A percentile compares a stretch with the other conserved stretches of the same genome.
Evolutionary conservation across 2,888 invertebrate species (phyloP).

Genomic region (Erynnis tages): DNA sequence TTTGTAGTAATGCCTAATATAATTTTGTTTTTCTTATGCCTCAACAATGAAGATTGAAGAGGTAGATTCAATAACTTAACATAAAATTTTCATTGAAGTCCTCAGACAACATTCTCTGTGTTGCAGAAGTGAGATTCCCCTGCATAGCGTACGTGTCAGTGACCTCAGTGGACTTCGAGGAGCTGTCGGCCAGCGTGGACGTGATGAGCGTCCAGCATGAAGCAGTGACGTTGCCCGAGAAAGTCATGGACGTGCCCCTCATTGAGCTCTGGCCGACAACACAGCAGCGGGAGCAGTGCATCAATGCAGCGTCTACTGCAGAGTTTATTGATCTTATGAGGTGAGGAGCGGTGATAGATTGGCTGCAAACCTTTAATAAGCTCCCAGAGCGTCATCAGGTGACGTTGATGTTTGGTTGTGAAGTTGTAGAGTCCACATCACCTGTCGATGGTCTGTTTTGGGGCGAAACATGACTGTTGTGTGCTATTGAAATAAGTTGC

Average conservation of each 20-base stretch:
- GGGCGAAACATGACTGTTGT: too few species aligned
- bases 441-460: too few species aligned
- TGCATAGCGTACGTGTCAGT: slow-evolving; percentile 83
- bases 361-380: neutral
- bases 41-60: too few species aligned
- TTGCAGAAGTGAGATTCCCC: slow-evolving; percentile 82
- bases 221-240: slow-evolving; percentile 81
- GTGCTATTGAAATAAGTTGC: too few species aligned
- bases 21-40: too few species aligned
- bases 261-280: slow-evolving; percentile 84
- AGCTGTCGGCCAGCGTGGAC: slow-evolving; percentile 80
- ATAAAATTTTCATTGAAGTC: too few species aligned
- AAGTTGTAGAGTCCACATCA: too few species aligned
- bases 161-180: slow-evolving; percentile 77
- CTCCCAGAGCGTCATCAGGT: too few species aligned
- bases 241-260: slow-evolving; percentile 81
- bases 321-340: slow-evolving; percentile 83
- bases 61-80: too few species aligned
- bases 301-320: slow-evolving; percentile 83
- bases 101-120: neutral
- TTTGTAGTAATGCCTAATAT: too few species aligned
- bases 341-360: slow-evolving; percentile 43
- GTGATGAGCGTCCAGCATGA: slow-evolving; percentile 85
- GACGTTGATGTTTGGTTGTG: too few species aligned
- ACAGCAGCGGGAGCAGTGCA: slow-evolving; percentile 79